Conservation (phyloP, 2,797 vertebrate genomes). For the Acanthiza pusilla region DNA sequence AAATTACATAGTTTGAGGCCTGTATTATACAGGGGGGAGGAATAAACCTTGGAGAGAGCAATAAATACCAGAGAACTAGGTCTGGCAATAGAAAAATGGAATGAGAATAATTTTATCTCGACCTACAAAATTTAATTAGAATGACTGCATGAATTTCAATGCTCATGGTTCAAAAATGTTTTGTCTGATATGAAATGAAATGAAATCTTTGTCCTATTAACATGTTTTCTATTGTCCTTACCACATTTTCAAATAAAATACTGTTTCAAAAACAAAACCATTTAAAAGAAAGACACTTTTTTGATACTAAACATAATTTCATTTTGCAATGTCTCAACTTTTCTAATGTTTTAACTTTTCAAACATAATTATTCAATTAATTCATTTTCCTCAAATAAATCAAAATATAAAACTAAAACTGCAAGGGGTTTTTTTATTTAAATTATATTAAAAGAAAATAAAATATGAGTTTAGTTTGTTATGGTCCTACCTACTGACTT, state of each 20-base stretch:
- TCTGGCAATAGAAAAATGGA: background rate
- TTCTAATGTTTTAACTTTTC: background rate
- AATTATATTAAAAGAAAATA: background rate
- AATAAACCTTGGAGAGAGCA: background rate
- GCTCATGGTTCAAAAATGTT: background rate
- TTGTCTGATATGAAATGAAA: background rate
- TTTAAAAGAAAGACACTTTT: background rate
- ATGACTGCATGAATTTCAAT: background rate
- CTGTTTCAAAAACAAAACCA: background rate
- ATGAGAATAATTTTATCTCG: background rate
- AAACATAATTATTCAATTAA: background rate
- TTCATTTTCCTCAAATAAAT: background rate
- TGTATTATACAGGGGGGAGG: background rate
- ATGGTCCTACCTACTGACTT: background rate
- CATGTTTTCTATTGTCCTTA: background rate
- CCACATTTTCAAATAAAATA: background rate
- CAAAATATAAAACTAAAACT: background rate
- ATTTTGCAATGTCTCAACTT: background rate
- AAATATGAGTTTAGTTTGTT: background rate
- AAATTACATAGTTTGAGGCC: background rate
- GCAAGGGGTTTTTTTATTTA: background rate
- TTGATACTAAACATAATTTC: rapidly evolving
- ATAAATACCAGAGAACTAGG: background rate
- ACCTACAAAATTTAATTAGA: background rate
- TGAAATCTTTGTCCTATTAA: background rate